Evolutionary conservation across 2,888 invertebrate species (phyloP).

Genomic region (Acleris emargana): DNA sequence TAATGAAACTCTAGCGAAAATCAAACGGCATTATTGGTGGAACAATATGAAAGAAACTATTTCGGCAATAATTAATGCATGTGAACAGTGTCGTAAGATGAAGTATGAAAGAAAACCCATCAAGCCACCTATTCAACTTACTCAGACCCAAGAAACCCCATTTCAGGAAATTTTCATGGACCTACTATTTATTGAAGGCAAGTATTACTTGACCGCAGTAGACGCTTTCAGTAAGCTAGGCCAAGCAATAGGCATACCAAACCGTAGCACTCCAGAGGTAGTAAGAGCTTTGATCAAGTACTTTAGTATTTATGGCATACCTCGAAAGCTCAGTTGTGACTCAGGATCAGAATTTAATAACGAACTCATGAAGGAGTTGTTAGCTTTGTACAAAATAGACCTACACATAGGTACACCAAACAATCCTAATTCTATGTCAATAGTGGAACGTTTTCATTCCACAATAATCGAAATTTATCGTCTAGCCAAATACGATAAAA

Average conservation of each 20-base stretch:
- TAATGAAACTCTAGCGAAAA: slow-evolving; percentile 38
- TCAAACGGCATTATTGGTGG: slow-evolving; percentile 42
- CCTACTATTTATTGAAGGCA: slow-evolving; percentile 14
- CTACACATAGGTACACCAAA: slow-evolving; percentile 22
- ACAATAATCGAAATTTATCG: slow-evolving; percentile 21
- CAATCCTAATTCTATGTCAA: slow-evolving; percentile 15
- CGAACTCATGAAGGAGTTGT: slow-evolving; percentile 12
- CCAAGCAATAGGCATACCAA: no score
- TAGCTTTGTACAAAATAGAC: slow-evolving; percentile 14
- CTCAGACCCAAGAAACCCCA: slow-evolving; percentile 28
- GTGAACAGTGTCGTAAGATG: slow-evolving; percentile 35
- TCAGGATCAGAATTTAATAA: slow-evolving; percentile 17
- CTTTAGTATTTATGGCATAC: slow-evolving; percentile 12
- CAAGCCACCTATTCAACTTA: slow-evolving; percentile 26
- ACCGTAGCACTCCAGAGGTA: slow-evolving; percentile 19
- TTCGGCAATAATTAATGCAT: slow-evolving; percentile 29
- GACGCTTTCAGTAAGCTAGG: slow-evolving; percentile 26
- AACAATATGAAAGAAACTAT: slow-evolving; percentile 41
- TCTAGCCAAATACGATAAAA: slow-evolving; percentile 15
- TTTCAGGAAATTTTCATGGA: slow-evolving; percentile 37
- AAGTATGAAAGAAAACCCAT: slow-evolving; percentile 39
- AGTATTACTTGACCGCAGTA: slow-evolving; percentile 30
- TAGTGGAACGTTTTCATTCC: slow-evolving; percentile 19
- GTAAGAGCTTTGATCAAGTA: slow-evolving; percentile 15
- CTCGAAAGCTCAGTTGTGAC: slow-evolving; percentile 11